Evolutionary conservation across 2,888 invertebrate genomes (phyloP).

Genomic region (Zygaena filipendulae): DNA sequence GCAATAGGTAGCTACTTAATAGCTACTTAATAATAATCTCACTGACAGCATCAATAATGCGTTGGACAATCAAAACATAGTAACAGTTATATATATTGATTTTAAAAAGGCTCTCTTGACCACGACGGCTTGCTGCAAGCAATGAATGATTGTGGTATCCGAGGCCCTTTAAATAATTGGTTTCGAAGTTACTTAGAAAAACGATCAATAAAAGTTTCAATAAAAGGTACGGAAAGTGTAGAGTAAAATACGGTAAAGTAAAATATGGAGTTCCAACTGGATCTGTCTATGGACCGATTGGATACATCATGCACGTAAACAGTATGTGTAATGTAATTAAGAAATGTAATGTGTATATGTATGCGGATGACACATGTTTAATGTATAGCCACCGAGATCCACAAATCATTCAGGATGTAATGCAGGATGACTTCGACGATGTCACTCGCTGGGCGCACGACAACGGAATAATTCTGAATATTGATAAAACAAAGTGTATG

Average conservation of each 20-base stretch:
- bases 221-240: background rate
- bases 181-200: conserved; percentile 8
- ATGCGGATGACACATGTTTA: too few species aligned
- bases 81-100: too few species aligned
- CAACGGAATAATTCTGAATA: conserved; percentile 12
- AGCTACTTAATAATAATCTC: too few species aligned
- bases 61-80: too few species aligned
- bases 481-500: conserved; percentile 11
- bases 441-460: conserved; percentile 11
- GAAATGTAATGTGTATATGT: too few species aligned
- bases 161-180: conserved; percentile 12
- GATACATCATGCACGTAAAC: conserved; percentile 4
- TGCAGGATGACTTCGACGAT: conserved; percentile 11
- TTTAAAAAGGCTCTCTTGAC: conserved; percentile 15
- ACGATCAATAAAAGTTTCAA: too few species aligned
- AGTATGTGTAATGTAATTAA: conserved; percentile 6
- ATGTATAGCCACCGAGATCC: conserved; percentile 6
- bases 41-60: too few species aligned
- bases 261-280: conserved; percentile 2
- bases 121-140: conserved; percentile 11
- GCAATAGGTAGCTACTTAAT: too few species aligned
- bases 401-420: conserved; percentile 3
- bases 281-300: conserved; percentile 1
- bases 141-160: conserved; percentile 16
- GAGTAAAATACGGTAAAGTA: background rate